Evolutionary conservation across 2,797 vertebrate genomes (phyloP).

Genomic region (Lates japonicus): DNA sequence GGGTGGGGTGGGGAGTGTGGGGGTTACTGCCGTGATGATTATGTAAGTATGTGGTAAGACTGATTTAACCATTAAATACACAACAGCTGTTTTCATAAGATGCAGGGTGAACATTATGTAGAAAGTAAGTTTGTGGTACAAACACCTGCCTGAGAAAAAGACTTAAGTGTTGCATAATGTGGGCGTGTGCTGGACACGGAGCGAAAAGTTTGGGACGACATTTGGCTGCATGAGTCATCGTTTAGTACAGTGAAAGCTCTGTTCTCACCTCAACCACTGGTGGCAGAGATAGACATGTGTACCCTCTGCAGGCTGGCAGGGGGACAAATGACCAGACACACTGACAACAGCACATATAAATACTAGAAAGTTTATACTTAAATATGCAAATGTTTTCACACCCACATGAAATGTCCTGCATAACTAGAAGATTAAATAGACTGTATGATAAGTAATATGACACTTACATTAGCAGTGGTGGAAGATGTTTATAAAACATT

Average conservation of each 20-base stretch:
- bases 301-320: slow-evolving; percentile 18
- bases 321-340: not conserved
- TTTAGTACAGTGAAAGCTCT: slow-evolving; percentile 67
- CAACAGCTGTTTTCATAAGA: slow-evolving; percentile 57
- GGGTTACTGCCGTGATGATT: slow-evolving; percentile 6
- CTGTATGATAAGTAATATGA: not conserved
- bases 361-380: not conserved
- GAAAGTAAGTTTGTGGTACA: slow-evolving; percentile 21
- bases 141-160: slow-evolving; percentile 61
- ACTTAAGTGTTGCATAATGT: slow-evolving; percentile 55
- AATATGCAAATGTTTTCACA: not conserved
- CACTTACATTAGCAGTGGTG: not conserved
- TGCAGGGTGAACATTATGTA: not conserved
- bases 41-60: slow-evolving; percentile 42
- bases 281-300: slow-evolving; percentile 5
- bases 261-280: slow-evolving; percentile 51
- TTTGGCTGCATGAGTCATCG: slow-evolving; percentile 63
- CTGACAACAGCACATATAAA: not conserved
- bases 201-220: not conserved
- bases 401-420: not conserved
- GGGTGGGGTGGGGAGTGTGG: no score
- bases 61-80: slow-evolving; percentile 48
- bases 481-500: not conserved
- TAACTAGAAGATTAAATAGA: not conserved
- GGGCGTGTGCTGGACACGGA: slow-evolving; percentile 30